Percentiles rank a stretch among this genome's conserved stretches.
phyloP scores from a whole-genome alignment of 2,888 invertebrate genomes.

The Anoncus sp. region DNA sequence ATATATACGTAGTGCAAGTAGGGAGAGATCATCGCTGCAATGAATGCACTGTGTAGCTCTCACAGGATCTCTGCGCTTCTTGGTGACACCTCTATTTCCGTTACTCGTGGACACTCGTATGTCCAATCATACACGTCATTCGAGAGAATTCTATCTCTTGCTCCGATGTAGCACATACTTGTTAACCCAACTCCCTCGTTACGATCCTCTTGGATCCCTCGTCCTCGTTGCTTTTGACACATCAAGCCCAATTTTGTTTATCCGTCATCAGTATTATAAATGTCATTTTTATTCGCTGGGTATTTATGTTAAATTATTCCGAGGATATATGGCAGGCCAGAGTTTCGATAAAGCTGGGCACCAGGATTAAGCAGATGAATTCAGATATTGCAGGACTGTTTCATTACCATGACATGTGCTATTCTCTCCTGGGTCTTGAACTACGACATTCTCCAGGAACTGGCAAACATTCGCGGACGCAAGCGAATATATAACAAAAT shows the following conservation, averaged over 20 bases:
- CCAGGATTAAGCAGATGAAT: too few species aligned
- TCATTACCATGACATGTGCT: neutral
- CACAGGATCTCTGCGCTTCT: constrained; percentile 9
- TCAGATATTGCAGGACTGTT: too few species aligned
- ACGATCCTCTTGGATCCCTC: constrained; percentile 6
- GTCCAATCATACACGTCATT: constrained; percentile 40
- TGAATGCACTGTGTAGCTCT: constrained; percentile 12
- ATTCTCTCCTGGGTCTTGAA: neutral
- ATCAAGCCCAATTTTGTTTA: too few species aligned
- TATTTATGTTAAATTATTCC: too few species aligned
- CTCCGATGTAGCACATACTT: too few species aligned
- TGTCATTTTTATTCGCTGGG: too few species aligned
- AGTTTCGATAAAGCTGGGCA: too few species aligned
- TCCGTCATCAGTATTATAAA: neutral
- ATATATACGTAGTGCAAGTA: too few species aligned
- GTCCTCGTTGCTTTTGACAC: neutral
- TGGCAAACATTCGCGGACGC: neutral
- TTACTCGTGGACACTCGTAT: constrained; percentile 13
- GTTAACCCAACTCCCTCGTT: constrained; percentile 6
- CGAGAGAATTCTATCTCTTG: too few species aligned
- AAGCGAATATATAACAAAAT: neutral
- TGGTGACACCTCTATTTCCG: constrained; percentile 41
- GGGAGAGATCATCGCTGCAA: constrained; percentile 1
- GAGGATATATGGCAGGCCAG: too few species aligned
- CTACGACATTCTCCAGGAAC: neutral